Conservation (phyloP, 2,113 vertebrate species). For the Podocnemis expansa region DNA sequence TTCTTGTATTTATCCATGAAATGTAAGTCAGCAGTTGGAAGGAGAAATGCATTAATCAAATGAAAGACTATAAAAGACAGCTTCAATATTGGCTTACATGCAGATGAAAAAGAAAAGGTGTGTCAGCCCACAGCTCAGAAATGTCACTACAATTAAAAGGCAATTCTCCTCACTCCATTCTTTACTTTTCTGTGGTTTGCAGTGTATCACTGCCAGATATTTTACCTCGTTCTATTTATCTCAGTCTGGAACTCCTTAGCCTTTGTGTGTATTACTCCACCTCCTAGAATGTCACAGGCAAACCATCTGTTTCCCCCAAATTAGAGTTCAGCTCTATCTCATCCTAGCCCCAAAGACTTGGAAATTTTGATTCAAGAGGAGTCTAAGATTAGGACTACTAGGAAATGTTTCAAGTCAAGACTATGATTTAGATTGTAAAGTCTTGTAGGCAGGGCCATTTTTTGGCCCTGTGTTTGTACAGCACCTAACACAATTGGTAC, state of each 20-base stretch:
- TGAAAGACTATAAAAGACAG: neutral
- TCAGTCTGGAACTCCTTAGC: neutral
- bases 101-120: neutral
- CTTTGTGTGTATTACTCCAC: neutral
- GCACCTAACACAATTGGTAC: neutral
- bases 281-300: neutral
- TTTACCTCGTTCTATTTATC: neutral
- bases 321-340: neutral
- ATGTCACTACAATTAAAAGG: neutral
- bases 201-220: neutral
- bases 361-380: neutral
- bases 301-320: neutral
- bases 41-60: neutral
- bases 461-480: neutral
- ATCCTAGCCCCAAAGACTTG: neutral
- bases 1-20: neutral
- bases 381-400: neutral
- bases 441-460: neutral
- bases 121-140: accelerated
- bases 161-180: neutral
- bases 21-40: neutral
- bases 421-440: neutral
- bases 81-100: neutral
- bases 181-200: neutral
- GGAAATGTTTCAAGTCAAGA: neutral